Base-by-base conservation (phyloP, 1,140 invertebrate genomes). In the Zaprionus taronus region DNA sequence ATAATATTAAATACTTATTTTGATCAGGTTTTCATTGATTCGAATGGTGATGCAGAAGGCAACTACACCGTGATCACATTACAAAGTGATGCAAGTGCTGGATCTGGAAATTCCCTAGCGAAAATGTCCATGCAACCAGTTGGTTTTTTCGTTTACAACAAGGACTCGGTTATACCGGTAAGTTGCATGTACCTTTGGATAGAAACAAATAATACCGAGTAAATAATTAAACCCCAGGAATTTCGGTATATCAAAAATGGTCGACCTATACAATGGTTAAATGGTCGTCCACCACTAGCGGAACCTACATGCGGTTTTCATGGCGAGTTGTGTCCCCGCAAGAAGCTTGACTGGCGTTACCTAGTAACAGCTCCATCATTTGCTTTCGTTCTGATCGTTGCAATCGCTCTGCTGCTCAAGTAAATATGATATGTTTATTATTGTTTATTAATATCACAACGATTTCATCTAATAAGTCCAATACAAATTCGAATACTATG, bases 291-390 rank as follows among this genome's bases (percentile, higher is more conserved):
- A 72, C 98, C 98, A 0, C 94, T 96, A 69, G 98, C 98, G 79
- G 97, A 99, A 90, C 98, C 98, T 0, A 95, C 95, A 1, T 99
- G 98, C 91, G 98, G 98, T 7, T 99, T 98, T 89, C 93, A 96
- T 77, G 96, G 97, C 80, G 96, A 97, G 82, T 94, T 96, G 56
- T 97, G 96, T 93, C 96, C 87, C 94, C 58, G 79, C 0, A 84
- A 80, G 31, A 78, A 79, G 34, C 44, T 91, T 1, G 91, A 92
- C 53, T 92, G 95, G 94, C 94, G 94, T 11, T 93, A 95, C 7
- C 91, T 95, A 0, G 93, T 94, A 0, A 94, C 95, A 2, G 93
- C 94, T 3, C 93, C 93, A 2, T 93, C 95, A 0, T 94, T 95
- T 2, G 94, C 93, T 0, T 93, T 94, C 1, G 94, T 96, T 0